Evolutionary conservation across 1,140 invertebrate genomes (phyloP).

Genomic region (Papilio polyxenes): DNA sequence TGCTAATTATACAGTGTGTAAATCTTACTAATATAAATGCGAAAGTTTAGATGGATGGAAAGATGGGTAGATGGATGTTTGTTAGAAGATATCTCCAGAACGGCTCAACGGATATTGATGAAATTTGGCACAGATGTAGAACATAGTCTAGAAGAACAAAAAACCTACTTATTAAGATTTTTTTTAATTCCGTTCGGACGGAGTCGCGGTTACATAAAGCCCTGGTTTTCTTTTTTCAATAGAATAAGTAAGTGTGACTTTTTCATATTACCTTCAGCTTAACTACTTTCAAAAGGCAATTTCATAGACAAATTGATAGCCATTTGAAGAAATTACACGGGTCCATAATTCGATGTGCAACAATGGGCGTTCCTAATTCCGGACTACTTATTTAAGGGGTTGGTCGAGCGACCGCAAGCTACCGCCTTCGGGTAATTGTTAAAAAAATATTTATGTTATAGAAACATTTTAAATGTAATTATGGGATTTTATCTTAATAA

Average conservation of each 20-base stretch:
- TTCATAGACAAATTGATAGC: slow-evolving; percentile 64
- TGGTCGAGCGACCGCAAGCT: slow-evolving; percentile 56
- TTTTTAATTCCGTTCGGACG: no score
- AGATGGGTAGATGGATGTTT: no score
- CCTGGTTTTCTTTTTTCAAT: neutral
- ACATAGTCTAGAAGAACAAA: no score
- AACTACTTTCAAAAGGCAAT: slow-evolving; percentile 45
- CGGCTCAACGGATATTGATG: no score
- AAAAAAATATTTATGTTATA: slow-evolving; percentile 24
- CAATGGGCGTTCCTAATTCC: slow-evolving; percentile 65
- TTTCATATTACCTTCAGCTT: neutral
- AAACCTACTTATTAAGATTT: no score
- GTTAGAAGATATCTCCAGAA: no score
- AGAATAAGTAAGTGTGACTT: neutral
- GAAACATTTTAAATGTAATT: neutral
- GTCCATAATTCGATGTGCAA: slow-evolving; percentile 53
- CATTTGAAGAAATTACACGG: slow-evolving; percentile 71
- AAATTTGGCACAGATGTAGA: no score
- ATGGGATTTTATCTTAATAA: no score
- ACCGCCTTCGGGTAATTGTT: slow-evolving; percentile 49
- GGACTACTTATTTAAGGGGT: slow-evolving; percentile 55
- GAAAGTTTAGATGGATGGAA: no score
- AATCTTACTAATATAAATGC: no score
- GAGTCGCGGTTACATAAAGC: neutral
- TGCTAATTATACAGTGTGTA: no score